Percentiles rank a stretch among this genome's conserved stretches.
These are phyloP conservation scores for Hecatera dysodea DNA, from an alignment of 2,888 invertebrate species.

Conservation along the genomic window DNA sequence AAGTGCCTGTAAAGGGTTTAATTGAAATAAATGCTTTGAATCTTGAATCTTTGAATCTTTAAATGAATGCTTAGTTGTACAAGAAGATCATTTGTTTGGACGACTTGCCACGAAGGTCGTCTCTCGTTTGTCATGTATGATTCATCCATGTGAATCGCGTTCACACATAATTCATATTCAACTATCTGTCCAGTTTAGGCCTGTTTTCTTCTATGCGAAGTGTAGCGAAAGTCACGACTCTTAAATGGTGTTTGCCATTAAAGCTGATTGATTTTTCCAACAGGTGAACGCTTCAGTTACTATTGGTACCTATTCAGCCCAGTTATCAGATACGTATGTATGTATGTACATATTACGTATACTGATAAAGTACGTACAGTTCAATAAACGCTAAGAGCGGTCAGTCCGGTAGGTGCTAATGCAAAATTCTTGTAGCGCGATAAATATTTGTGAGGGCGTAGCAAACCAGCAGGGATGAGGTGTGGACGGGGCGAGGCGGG, in stretches of 20 bases:
- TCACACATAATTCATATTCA: conserved; percentile 59
- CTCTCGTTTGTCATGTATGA: conserved; percentile 78
- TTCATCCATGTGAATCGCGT: conserved; percentile 71
- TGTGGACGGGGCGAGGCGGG: conserved; percentile 58
- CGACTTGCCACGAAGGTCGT: conserved; percentile 75
- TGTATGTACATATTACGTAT: conserved; percentile 49
- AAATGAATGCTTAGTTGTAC: conserved; percentile 50
- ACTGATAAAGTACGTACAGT: conserved; percentile 70
- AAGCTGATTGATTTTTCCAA: conserved; percentile 61
- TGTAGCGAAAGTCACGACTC: conserved; percentile 34
- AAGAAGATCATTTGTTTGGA: conserved; percentile 74
- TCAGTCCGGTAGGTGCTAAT: conserved; percentile 80
- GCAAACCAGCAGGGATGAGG: conserved; percentile 64
- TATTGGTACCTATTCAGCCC: conserved; percentile 17
- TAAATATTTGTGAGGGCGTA: conserved; percentile 83
- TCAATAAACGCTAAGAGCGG: conserved; percentile 75
- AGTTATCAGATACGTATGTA: conserved; percentile 42
- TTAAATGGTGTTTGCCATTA: conserved; percentile 64
- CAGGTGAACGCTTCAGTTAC: conserved; percentile 55
- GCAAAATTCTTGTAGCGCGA: conserved; percentile 82
- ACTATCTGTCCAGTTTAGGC: conserved; percentile 46
- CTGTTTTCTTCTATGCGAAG: conserved; percentile 20
- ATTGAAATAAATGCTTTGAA: no score
- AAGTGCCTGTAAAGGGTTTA: no score
- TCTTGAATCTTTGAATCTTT: no score